Evolutionary conservation across 2,888 invertebrate species (phyloP), one percentile per base, ranked within the genome.

Genomic region (Oscheius sp.): DNA sequence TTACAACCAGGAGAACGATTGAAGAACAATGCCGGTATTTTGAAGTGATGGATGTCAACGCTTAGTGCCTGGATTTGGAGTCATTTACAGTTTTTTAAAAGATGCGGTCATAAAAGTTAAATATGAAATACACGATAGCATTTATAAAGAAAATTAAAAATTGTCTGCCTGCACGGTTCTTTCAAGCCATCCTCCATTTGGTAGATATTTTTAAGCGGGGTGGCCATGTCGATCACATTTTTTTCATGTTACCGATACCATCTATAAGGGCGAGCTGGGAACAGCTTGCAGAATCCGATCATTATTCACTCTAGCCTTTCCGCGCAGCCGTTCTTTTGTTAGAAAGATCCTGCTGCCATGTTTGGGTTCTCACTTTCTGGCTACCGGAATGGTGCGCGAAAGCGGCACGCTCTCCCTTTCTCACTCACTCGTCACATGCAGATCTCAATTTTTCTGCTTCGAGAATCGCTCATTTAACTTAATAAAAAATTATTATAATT

Each of bases 11-110:
- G 41, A 18, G 43, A 43, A 61, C 61, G 1, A 16, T 45, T 9
- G 61, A 61, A 43, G 61, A 61, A 5, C 18, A 25, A 12, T 61
- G 45, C 18, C 61, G 61, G 13, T 61, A 61, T 61, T 61, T 61
- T 41, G 61, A 61, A 41, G 61, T 61, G n/a, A 55, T 55, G 55
- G 55, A 55, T 13, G n/a, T n/a, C n/a, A 49, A 49, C 18, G 3
- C 49, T 13, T 49, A 18, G 49, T 49, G 3, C 49, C 49, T 49
- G 9, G 35, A n/a, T n/a, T n/a, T n/a, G 35, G 35, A 35, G 9
- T 35, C 9, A 35, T 35, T 35, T 35, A 6, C 35, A n/a, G n/a
- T n/a, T n/a, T n/a, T n/a, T n/a, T n/a, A n/a, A n/a, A n/a, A n/a
- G n/a, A n/a, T n/a, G n/a, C n/a, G n/a, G n/a, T n/a, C n/a, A n/a